Conservation (phyloP, 1,140 invertebrate genomes). For the Microplitis mediator region DNA sequence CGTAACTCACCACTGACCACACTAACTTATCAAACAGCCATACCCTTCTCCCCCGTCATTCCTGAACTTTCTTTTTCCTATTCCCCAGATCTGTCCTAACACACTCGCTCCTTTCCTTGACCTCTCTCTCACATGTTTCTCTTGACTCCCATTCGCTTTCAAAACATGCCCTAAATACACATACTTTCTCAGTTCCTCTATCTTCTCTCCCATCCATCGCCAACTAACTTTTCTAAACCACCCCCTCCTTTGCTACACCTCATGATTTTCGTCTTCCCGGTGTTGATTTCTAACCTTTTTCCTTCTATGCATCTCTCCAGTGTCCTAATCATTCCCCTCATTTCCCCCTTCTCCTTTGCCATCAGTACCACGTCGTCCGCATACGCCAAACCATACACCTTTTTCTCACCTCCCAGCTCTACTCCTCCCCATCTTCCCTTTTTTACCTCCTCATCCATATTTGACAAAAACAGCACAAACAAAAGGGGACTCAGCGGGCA, state of each 20-base stretch:
- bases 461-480: not conserved
- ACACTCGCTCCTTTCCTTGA: not conserved
- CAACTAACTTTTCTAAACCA: not conserved
- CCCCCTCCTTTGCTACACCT: too few relatives aligned
- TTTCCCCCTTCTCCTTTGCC: conserved; percentile 1
- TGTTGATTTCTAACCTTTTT: too few relatives aligned
- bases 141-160: not conserved
- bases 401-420: not conserved
- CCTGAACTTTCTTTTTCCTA: not conserved
- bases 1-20: not conserved
- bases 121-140: not conserved
- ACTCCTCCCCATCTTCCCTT: conserved; percentile 1
- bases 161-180: not conserved
- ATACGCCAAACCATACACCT: conserved; percentile 11
- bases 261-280: not conserved
- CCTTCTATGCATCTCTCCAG: not conserved
- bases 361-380: conserved; percentile 11
- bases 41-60: not conserved
- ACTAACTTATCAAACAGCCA: not conserved
- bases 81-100: not conserved
- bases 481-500: conserved; percentile 3
- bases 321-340: not conserved
- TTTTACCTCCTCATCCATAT: conserved; percentile 13
- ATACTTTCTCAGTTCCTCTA: not conserved
- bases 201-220: not conserved